Percentiles rank a stretch among this genome's conserved stretches.
phyloP scores from a whole-genome alignment of 2,113 vertebrate genomes.

The Sminthopsis crassicaudata region DNA sequence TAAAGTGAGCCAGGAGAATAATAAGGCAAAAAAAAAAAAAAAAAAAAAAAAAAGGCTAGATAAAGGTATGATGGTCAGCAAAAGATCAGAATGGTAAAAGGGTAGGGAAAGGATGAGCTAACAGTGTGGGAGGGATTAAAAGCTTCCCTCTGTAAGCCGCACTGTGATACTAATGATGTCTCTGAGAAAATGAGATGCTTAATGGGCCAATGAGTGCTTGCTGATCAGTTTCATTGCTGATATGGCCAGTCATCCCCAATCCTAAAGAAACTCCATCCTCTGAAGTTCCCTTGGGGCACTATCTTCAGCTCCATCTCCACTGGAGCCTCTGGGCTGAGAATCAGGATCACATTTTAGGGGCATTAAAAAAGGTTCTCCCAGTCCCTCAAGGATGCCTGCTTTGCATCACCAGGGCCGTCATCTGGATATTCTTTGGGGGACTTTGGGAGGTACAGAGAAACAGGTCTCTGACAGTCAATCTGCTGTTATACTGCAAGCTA shows the following conservation, averaged over 20 bases:
- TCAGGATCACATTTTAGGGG: background rate
- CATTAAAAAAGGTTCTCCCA: background rate
- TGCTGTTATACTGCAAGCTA: background rate
- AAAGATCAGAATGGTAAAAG: background rate
- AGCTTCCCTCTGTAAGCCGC: background rate
- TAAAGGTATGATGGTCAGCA: background rate
- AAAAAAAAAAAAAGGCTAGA: background rate
- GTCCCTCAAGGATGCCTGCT: background rate
- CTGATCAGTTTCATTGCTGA: background rate
- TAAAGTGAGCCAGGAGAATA: background rate
- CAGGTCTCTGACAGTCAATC: background rate
- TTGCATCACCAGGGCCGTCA: background rate
- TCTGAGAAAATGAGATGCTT: background rate
- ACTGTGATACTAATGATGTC: background rate
- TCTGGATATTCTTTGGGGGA: background rate
- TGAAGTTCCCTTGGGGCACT: background rate
- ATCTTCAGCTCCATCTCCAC: background rate
- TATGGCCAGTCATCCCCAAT: background rate
- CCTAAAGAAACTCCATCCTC: background rate
- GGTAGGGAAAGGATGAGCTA: background rate
- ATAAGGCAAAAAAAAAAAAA: background rate
- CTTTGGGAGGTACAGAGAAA: background rate
- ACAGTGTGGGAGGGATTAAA: background rate
- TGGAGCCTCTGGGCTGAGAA: background rate
- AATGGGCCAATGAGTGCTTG: background rate